Evolutionary conservation across 2,797 vertebrate genomes (phyloP), one percentile per base, ranked within the genome.

Genomic region (Bradypus variegatus): DNA sequence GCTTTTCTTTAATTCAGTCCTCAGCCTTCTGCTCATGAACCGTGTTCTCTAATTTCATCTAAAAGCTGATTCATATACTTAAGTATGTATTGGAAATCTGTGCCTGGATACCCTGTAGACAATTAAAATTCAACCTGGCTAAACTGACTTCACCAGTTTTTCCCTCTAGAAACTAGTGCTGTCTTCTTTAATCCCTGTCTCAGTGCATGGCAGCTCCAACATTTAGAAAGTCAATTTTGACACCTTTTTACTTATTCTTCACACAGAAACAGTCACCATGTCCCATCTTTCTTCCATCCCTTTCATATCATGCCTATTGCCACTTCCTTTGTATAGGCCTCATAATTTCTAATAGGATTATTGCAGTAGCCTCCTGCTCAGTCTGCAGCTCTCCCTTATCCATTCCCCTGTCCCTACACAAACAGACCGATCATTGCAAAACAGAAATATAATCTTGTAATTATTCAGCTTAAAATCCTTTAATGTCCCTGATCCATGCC

Each of bases 41-140:
- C 33, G 16, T 76, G 45, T 33, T 50, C 7, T 67, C 67, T 65
- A 58, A 53, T 82, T 70, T 93, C 41, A 88, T 18, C n/a, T 62
- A 55, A 78, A 79, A 62, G 10, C 3, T 65, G 33, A 88, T 80
- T 84, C 41, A 50, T 41, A n/a, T 21, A 8, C 31, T 12, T 76
- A 82, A 87, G 33, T 73, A 36, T 69, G 64, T 75, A 85, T 73
- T 88, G 38, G 38, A 86, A 93, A 90, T 48, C 45, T 90, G 48
- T 7, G 67, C 9, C 12, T 62, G 62, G 33, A 50, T 79, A 82
- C 64, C 21, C 5, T 55, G 69, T 13, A 48, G 41, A 15, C 15
- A 94, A 70, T 13, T 83, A 55, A 80, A 78, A 86, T 4, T 89
- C 18, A 86, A n/a, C 4, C 12, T 80, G 25, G 45, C 18, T 70